A percentile compares a stretch with the other conserved stretches of the same genome.
phyloP scores from a whole-genome alignment of 2,797 vertebrate genomes.

The Lagocephalus sceleratus region DNA sequence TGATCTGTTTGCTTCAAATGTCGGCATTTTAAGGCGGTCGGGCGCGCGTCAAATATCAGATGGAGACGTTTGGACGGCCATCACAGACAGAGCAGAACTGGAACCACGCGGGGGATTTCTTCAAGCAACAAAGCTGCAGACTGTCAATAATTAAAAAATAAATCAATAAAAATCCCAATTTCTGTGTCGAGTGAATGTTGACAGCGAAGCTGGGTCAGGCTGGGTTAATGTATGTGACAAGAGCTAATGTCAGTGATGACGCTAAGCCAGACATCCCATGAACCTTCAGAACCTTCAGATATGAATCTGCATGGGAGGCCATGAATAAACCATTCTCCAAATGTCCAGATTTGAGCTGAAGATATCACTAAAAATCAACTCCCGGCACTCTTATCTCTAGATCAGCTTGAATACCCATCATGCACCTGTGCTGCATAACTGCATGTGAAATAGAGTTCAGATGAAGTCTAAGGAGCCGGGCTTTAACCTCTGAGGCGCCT shows the following conservation, averaged over 20 bases:
- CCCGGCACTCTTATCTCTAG: too few relatives aligned
- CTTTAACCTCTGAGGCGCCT: neutral
- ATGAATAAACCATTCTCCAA: neutral
- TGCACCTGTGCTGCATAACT: neutral
- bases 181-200: too few relatives aligned
- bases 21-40: slow-evolving; percentile 31
- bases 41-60: slow-evolving; percentile 43
- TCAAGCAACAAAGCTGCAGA: too few relatives aligned
- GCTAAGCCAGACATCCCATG: too few relatives aligned
- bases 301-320: too few relatives aligned
- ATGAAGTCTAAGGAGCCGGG: neutral
- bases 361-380: neutral
- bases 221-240: too few relatives aligned
- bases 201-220: too few relatives aligned
- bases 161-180: too few relatives aligned
- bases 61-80: slow-evolving; percentile 20
- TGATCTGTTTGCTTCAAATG: slow-evolving; percentile 33
- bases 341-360: neutral
- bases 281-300: neutral
- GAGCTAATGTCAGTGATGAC: neutral
- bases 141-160: neutral
- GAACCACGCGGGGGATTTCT: slow-evolving; percentile 3
- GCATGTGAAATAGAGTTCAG: neutral
- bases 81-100: slow-evolving; percentile 7
- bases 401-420: neutral